A percentile compares a stretch with the other conserved stretches of the same genome.
Conservation (phyloP, 2,888 invertebrate genomes). For the Epirrhoe alternata region DNA sequence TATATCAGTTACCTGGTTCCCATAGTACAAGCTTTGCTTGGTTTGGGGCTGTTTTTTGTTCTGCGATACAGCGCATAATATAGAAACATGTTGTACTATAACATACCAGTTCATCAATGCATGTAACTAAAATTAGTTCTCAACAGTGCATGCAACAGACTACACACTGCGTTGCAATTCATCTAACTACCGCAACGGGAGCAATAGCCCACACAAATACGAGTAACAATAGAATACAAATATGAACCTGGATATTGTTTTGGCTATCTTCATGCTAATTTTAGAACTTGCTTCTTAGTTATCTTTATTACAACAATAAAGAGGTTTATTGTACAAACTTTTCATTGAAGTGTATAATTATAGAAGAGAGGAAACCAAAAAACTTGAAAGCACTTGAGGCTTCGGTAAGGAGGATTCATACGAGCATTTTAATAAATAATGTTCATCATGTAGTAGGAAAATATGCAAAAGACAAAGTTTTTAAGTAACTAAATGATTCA, state of each 20-base stretch:
- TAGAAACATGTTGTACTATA: not conserved
- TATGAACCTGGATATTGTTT: constrained; percentile 29
- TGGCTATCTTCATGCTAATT: constrained; percentile 17
- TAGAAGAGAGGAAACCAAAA: not conserved
- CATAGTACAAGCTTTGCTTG: too few species aligned
- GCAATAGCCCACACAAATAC: constrained; percentile 40
- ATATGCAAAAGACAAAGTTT: too few species aligned
- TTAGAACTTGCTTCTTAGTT: not conserved
- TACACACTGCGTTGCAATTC: constrained; percentile 48
- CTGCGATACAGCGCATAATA: constrained; percentile 35
- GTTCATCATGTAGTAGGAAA: too few species aligned
- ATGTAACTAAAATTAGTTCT: constrained; percentile 4
- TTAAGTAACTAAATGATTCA: too few species aligned
- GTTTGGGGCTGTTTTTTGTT: not conserved
- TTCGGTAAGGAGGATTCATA: too few species aligned
- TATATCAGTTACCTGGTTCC: too few species aligned
- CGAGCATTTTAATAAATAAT: too few species aligned
- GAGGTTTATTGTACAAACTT: constrained; percentile 1
- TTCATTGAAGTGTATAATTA: not conserved
- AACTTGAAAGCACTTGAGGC: not conserved
- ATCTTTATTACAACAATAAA: constrained; percentile 8
- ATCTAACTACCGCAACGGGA: constrained; percentile 43
- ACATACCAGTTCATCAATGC: constrained; percentile 9
- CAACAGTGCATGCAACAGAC: constrained; percentile 47
- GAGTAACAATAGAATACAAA: constrained; percentile 39